Evolutionary conservation across 2,888 invertebrate genomes (phyloP).

Genomic region (Strigamia transsilvanica): DNA sequence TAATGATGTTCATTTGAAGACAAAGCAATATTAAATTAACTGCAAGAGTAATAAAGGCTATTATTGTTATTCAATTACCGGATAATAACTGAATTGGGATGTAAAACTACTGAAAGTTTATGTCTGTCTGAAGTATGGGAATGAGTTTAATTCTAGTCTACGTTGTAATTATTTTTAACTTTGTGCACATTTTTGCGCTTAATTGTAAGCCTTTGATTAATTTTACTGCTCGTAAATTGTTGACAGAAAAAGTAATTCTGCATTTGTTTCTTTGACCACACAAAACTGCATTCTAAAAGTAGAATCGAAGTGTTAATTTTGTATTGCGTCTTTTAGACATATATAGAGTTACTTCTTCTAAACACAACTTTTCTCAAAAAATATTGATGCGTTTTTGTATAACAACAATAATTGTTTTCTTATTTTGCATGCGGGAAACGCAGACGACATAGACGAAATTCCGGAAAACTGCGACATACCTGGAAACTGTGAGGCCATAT

Average conservation of each 20-base stretch:
- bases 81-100: no score
- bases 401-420: background rate
- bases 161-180: background rate
- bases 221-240: background rate
- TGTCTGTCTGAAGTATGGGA: no score
- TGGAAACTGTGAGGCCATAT: constrained; percentile 11
- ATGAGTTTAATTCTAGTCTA: background rate
- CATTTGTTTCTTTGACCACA: no score
- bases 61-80: background rate
- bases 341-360: no score
- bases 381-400: no score
- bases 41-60: background rate
- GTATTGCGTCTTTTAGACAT: no score
- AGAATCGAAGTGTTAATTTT: no score
- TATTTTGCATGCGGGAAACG: background rate
- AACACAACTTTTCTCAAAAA: no score
- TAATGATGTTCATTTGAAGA: no score
- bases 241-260: background rate
- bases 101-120: no score
- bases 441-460: background rate
- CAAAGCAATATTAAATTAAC: no score
- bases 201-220: background rate
- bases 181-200: background rate
- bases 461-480: background rate
- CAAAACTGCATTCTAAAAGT: no score